Base-by-base conservation (phyloP, 2,797 vertebrate species). In the Malacoraja senta region DNA sequence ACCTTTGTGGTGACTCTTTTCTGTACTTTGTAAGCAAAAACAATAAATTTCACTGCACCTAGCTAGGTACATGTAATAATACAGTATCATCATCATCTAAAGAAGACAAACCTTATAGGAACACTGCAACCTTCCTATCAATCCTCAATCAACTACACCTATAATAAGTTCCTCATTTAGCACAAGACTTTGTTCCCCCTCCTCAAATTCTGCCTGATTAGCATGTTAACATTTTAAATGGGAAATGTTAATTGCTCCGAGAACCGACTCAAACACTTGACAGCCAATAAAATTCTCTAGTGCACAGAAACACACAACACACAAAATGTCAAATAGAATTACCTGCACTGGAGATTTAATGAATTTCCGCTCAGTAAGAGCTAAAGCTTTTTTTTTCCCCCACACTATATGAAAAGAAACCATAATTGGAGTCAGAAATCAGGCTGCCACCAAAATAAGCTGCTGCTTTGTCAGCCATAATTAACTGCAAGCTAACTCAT, bases 291-390 rank as follows among this genome's bases (percentile, higher is more conserved):
- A 68, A 88, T 88, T 35, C 84, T 88, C 61, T 24, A 2, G 61
- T 68, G 61, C 63, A 35, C 6, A 35, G 61, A 68, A 88, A 35
- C 63, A 68, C 35, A 32, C 1, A 35, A 19, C 17, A 32, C 63
- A n/a, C n/a, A 35, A 88, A 68, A 68, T 88, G 38, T 68, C 61
- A 68, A n/a, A 86, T 63, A 84, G 44, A 84, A 63, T 86, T 32
- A 86, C 1, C 13, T 32, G n/a, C 13, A 44, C n/a, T 13, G 24
- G 61, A 35, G 84, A 88, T 32, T 88, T 35, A 88, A 32, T 88
- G 13, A 88, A 65, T 88, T 65, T 65, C 61, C 35, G 65, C 84
- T 65, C 84, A 21, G 26, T 17, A 7, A 7, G 1, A 86, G 17
- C 61, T 19, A 32, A 65, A 88, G 84, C 19, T 35, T 88, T 88